phyloP scores from a whole-genome alignment of 2,888 invertebrate genomes.

The Micoletzkya japonica region DNA sequence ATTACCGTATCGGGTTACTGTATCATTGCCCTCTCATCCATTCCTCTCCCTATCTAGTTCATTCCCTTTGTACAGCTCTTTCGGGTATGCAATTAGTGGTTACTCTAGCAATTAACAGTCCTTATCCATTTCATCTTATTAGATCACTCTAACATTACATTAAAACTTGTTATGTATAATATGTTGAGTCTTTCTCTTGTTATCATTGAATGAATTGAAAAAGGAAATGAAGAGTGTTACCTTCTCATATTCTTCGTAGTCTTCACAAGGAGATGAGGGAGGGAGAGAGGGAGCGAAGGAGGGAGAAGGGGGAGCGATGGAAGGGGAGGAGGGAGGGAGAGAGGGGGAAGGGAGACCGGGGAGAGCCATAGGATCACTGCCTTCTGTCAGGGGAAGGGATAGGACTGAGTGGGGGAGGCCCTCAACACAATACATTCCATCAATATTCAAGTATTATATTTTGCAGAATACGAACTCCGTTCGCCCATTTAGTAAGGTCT shows the following conservation, averaged over 20 bases:
- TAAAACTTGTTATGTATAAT: too few species aligned
- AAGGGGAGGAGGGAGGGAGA: constrained; percentile 14
- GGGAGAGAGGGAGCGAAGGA: neutral
- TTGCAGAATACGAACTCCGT: neutral
- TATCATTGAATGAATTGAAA: neutral
- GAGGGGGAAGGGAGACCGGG: constrained; percentile 25
- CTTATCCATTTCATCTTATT: too few species aligned
- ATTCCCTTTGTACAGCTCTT: too few species aligned
- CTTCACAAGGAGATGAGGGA: neutral
- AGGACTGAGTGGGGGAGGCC: constrained; percentile 46
- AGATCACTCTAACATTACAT: too few species aligned
- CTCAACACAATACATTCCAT: constrained; percentile 25
- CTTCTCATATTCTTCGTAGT: constrained; percentile 28
- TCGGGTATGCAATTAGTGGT: too few species aligned
- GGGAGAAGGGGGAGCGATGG: neutral
- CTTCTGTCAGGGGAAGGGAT: constrained; percentile 40
- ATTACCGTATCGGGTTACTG: too few species aligned
- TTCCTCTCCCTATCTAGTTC: too few species aligned
- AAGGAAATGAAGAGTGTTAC: neutral
- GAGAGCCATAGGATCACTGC: constrained; percentile 9
- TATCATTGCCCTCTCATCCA: too few species aligned
- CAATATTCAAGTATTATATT: neutral
- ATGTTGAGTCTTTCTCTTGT: neutral
- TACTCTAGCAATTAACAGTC: too few species aligned
- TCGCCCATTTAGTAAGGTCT: too few species aligned